Evolutionary conservation across 2,888 invertebrate species (phyloP).

Genomic region (Microdon myrmicae): DNA sequence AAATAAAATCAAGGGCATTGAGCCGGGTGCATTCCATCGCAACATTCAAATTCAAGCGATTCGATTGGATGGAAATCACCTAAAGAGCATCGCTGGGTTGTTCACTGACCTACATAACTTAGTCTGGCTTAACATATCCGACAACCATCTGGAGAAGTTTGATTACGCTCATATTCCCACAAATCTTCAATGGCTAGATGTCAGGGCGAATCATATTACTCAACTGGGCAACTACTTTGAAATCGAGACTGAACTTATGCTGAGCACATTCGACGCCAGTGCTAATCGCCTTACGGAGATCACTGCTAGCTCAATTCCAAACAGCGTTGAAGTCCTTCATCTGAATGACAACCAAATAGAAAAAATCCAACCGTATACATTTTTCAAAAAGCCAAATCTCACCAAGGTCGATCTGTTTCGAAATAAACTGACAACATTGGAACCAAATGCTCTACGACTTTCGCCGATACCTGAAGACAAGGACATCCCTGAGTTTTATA

Average conservation of each 20-base stretch:
- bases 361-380: constrained; percentile 88
- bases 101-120: constrained; percentile 85
- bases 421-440: constrained; percentile 89
- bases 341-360: constrained; percentile 89
- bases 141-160: constrained; percentile 89
- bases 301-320: constrained; percentile 81
- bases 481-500: constrained; percentile 87
- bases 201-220: constrained; percentile 86
- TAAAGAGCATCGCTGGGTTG: constrained; percentile 83
- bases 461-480: constrained; percentile 82
- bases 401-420: constrained; percentile 92
- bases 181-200: constrained; percentile 87
- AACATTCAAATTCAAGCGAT: constrained; percentile 87
- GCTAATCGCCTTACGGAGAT: constrained; percentile 86
- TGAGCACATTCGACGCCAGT: constrained; percentile 88
- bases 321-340: constrained; percentile 85
- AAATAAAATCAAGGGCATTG: constrained; percentile 82
- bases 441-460: constrained; percentile 86
- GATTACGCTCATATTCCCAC: constrained; percentile 87
- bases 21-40: constrained; percentile 82
- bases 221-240: constrained; percentile 83
- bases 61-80: constrained; percentile 84
- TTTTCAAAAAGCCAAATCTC: constrained; percentile 88
- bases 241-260: constrained; percentile 76
- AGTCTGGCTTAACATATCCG: constrained; percentile 90